These are phyloP conservation scores for Steatocranus sp. DNA, from an alignment of 2,797 vertebrate genomes.

Conservation along the genomic window DNA sequence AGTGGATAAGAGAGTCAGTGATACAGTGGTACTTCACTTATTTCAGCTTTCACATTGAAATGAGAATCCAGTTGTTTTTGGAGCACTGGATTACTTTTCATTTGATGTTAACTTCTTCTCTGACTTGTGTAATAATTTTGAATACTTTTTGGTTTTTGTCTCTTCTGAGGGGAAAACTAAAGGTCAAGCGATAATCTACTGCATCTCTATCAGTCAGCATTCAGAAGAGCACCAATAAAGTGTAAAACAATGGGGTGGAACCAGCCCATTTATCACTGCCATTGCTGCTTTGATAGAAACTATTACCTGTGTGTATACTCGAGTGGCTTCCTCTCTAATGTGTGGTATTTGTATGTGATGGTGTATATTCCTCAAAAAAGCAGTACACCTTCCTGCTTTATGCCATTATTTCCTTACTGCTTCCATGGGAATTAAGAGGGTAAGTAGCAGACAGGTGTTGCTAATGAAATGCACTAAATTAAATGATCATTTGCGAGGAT, in stretches of 20 bases:
- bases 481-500: neutral
- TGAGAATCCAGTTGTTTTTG: neutral
- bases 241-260: constrained; percentile 58
- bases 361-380: neutral
- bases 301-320: constrained; percentile 28
- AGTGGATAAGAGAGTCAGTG: neutral
- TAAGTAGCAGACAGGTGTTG: neutral
- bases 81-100: neutral
- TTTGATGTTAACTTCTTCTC: neutral
- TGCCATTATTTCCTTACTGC: neutral
- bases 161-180: neutral
- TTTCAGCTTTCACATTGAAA: neutral
- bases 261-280: constrained; percentile 49
- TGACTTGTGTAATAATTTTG: neutral
- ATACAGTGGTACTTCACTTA: neutral
- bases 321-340: neutral
- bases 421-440: neutral
- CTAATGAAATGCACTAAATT: neutral
- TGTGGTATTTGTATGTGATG: neutral
- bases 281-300: constrained; percentile 27
- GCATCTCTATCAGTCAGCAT: constrained; percentile 25
- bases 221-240: constrained; percentile 22
- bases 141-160: neutral
- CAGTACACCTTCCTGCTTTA: neutral
- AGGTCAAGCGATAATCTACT: constrained; percentile 4